Evolutionary conservation across 2,113 vertebrate species (phyloP).

Genomic region (Trinectes maculatus): DNA sequence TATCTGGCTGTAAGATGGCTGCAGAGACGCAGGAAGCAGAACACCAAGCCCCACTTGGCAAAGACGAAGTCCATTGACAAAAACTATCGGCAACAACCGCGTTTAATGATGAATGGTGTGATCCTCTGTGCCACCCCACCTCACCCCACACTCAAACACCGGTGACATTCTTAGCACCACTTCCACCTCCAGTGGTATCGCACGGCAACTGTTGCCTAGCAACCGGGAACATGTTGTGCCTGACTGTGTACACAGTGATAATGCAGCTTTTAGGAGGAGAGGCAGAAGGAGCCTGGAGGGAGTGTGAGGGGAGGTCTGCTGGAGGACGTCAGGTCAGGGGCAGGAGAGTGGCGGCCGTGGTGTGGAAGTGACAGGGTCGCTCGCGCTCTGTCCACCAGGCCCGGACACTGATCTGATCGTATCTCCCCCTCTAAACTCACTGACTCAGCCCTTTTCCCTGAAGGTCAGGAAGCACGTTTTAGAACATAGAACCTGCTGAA

Average conservation of each 20-base stretch:
- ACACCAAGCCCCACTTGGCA: neutral
- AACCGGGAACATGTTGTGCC: slow-evolving; percentile 80
- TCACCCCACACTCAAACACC: neutral
- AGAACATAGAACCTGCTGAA: no score
- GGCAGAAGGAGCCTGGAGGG: neutral
- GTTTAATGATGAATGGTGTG: slow-evolving; percentile 36
- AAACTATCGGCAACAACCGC: slow-evolving; percentile 13
- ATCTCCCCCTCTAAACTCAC: no score
- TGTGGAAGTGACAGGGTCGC: neutral
- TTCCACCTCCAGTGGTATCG: slow-evolving; percentile 78
- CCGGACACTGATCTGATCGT: no score
- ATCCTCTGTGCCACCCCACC: neutral
- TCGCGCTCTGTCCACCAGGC: no score
- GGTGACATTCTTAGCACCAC: slow-evolving; percentile 46
- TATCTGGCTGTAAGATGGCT: slow-evolving; percentile 30
- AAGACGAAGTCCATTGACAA: slow-evolving; percentile 36
- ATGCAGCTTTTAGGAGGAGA: slow-evolving; percentile 55
- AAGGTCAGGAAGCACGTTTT: no score
- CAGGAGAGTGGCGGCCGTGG: neutral
- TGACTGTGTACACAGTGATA: slow-evolving; percentile 50
- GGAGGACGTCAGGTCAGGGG: neutral
- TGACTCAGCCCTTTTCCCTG: no score
- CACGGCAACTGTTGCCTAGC: slow-evolving; percentile 87
- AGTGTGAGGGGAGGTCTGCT: neutral
- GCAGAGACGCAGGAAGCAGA: neutral